These are phyloP conservation scores for Puffinus mauretanicus DNA, from an alignment of 2,113 vertebrate species.

Conservation along the genomic window DNA sequence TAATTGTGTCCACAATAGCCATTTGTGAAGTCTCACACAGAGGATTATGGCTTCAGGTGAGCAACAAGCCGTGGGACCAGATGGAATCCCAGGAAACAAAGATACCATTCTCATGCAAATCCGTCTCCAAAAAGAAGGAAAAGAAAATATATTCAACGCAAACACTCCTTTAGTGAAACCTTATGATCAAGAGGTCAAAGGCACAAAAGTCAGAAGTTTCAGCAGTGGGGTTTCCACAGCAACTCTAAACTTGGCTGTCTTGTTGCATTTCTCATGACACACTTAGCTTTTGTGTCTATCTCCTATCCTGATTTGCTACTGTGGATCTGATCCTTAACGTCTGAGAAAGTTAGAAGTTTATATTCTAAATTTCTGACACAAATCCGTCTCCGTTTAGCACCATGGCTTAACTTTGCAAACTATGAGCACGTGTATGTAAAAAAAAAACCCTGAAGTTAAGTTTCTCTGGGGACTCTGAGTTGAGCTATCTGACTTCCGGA, in stretches of 20 bases:
- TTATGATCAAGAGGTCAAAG: not conserved
- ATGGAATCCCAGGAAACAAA: not conserved
- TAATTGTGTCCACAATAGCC: not conserved
- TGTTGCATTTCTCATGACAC: not conserved
- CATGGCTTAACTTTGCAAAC: not conserved
- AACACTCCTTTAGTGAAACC: not conserved
- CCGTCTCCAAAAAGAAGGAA: not conserved
- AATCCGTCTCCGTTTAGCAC: not conserved
- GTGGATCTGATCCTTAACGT: not conserved
- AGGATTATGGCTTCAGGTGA: not conserved
- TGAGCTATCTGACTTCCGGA: not conserved
- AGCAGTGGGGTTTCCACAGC: not conserved
- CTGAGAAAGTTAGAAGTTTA: not conserved
- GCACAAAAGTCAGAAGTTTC: not conserved
- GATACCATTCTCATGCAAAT: not conserved
- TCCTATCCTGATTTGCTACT: not conserved
- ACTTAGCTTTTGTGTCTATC: not conserved
- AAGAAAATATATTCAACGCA: not conserved
- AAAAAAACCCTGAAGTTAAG: not conserved
- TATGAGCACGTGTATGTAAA: not conserved
- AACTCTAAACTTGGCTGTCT: not conserved
- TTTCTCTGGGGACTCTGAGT: not conserved
- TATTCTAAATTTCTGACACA: not conserved
- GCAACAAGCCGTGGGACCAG: not conserved
- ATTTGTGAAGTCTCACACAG: not conserved